Base-by-base conservation (phyloP, 53 echinoderm and acorn worm genomes). In the Pentamera pediparva region DNA sequence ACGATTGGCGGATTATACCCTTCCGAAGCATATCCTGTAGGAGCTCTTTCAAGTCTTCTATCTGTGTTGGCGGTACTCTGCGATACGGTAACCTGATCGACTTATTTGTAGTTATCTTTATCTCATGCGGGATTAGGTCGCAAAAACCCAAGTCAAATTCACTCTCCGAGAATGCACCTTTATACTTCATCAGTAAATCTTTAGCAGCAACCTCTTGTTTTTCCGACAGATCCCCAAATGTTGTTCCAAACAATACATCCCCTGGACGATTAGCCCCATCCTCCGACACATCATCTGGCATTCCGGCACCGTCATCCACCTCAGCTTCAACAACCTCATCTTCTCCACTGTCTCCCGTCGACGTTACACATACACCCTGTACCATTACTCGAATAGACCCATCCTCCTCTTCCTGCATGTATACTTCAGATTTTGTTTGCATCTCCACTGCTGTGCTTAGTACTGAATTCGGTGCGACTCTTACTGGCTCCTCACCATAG, bases 131-230 rank as follows among this genome's bases (percentile, higher is more conserved):
- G 26, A 70, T 70, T 11, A 25, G 48, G 30, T 45, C 50, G 13
- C 70, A 70, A 13, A 10, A 49, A 2, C 70, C 70, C n/a, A 70
- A 45, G 40, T 70, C 70, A 47, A 45, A 70, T 3, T 29, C 70
- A 12, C 50, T 50, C 12, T 70, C 29, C 11, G 70, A 70, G 48
- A 70, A 70, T 27, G 70, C 63, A 13, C 7, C 38, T 8, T 37
- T 4, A 17, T 63, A 18, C 6, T 63, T 18, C 15, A 20, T 15
- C 21, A 63, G 20, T 6, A 63, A 35, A 4, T 13, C 19, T 37
- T n/a, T n/a, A n/a, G n/a, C n/a, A n/a, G 21, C 21, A 13, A 63
- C 63, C 20, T 37, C n/a, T 36, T 37, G 15, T 3, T 5, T 10
- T 26, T 63, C 8, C 2, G 37, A 0, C n/a, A 22, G 36, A 35